phyloP scores from a whole-genome alignment of 2,113 vertebrate genomes.

The Caloenas nicobarica region DNA sequence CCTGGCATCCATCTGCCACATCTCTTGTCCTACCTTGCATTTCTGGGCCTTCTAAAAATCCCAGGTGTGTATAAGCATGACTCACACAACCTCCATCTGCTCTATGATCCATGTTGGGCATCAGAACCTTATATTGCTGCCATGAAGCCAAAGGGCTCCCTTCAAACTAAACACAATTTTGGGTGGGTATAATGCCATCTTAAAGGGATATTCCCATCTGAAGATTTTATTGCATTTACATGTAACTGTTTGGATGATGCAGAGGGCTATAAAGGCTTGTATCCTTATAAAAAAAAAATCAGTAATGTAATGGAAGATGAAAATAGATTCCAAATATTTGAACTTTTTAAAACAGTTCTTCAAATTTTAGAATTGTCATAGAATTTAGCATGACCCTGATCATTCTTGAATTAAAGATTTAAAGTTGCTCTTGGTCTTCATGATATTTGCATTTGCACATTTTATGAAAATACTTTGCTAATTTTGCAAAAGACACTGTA shows the following conservation, averaged over 20 bases:
- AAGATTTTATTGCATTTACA: neutral
- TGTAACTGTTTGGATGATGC: neutral
- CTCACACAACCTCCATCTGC: constrained; percentile 45
- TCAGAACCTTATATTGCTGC: neutral
- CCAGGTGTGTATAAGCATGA: constrained; percentile 26
- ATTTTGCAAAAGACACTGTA: neutral
- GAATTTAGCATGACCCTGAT: rapidly evolving
- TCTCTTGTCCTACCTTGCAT: neutral
- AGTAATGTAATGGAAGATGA: neutral
- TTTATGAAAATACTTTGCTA: neutral
- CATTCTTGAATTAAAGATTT: neutral
- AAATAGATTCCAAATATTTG: neutral
- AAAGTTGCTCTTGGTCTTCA: neutral
- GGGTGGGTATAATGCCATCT: neutral
- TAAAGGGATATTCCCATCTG: neutral
- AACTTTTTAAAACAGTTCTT: neutral
- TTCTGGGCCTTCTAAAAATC: constrained; percentile 35
- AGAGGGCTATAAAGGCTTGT: neutral
- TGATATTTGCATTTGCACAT: neutral
- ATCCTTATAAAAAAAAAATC: neutral
- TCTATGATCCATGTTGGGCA: constrained; percentile 4
- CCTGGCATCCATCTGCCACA: neutral
- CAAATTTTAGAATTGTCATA: neutral
- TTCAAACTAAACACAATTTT: neutral
- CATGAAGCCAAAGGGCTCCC: neutral